Conservation (phyloP, 1,140 invertebrate genomes). For the Drosophila novamexicana region DNA sequence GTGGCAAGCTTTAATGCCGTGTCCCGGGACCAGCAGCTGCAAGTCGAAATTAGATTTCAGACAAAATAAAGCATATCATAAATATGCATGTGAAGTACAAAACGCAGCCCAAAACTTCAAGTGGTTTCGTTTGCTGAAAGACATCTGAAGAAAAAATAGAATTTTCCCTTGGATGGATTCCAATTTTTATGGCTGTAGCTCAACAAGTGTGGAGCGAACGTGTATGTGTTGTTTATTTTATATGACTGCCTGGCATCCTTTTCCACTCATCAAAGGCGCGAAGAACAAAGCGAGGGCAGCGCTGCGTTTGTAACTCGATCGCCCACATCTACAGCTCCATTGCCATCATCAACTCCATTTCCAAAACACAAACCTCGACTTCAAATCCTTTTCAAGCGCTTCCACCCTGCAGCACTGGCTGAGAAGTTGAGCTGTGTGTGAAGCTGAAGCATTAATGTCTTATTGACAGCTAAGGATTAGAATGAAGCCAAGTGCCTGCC, state of each 20-base stretch:
- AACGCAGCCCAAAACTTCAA: constrained; percentile 29
- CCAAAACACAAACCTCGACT: constrained; percentile 15
- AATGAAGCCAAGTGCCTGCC: constrained; percentile 67
- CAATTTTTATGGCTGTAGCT: constrained; percentile 24
- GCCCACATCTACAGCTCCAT: constrained; percentile 23
- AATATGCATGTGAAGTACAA: constrained; percentile 39
- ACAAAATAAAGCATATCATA: constrained; percentile 51
- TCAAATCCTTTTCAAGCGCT: constrained; percentile 31
- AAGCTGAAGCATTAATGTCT: constrained; percentile 72
- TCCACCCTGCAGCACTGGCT: constrained; percentile 10
- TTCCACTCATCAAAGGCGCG: constrained; percentile 61
- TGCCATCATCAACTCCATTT: constrained; percentile 25
- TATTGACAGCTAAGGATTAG: constrained; percentile 80
- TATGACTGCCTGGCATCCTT: constrained; percentile 54
- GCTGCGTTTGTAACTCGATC: constrained; percentile 65
- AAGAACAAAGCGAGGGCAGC: constrained; percentile 41
- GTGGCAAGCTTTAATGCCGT: constrained; percentile 37
- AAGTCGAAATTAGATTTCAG: constrained; percentile 60
- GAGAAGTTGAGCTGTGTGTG: constrained; percentile 42
- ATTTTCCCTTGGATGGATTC: constrained; percentile 4
- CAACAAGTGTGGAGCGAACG: constrained; percentile 53
- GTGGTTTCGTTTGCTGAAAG: constrained; percentile 34
- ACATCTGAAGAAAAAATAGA: constrained; percentile 16
- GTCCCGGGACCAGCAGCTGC: constrained; percentile 39
- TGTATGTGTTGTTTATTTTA: constrained; percentile 6